Evolutionary conservation across 2,888 invertebrate genomes (phyloP).

Genomic region (Amblyjoppa fuscipennis): DNA sequence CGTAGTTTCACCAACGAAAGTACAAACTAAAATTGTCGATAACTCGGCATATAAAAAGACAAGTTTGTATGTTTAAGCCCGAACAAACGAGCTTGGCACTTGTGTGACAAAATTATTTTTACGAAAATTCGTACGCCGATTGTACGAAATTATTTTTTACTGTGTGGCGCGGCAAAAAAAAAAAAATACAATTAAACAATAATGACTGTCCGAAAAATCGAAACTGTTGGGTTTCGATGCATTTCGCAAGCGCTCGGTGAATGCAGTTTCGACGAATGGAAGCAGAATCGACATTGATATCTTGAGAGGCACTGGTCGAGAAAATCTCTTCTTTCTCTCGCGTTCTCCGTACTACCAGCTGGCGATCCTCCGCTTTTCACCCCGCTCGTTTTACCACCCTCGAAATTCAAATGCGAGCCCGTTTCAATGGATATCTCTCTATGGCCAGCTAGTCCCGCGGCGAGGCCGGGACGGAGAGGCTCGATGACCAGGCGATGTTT

Average conservation of each 20-base stretch:
- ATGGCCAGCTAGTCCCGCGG: constrained; percentile 9
- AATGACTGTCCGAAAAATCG: too few relatives aligned
- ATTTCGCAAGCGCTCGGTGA: not conserved
- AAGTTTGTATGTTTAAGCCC: too few relatives aligned
- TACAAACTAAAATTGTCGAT: too few relatives aligned
- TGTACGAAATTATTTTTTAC: too few relatives aligned
- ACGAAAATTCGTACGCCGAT: too few relatives aligned
- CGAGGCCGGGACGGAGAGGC: not conserved
- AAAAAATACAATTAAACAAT: too few relatives aligned
- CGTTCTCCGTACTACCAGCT: not conserved
- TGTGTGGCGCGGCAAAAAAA: too few relatives aligned
- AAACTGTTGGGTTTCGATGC: too few relatives aligned
- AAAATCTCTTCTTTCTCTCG: constrained; percentile 16
- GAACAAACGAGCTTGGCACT: too few relatives aligned
- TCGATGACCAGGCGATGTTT: constrained; percentile 31
- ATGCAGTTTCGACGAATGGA: constrained; percentile 9
- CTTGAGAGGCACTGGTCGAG: constrained; percentile 18
- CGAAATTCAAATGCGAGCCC: constrained; percentile 49
- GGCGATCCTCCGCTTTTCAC: constrained; percentile 40
- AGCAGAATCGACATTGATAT: constrained; percentile 30
- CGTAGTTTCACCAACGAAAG: too few relatives aligned
- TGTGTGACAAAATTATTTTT: too few relatives aligned
- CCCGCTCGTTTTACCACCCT: constrained; percentile 12
- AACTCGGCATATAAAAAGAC: too few relatives aligned
- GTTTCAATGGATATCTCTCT: constrained; percentile 47